Evolutionary conservation across 2,888 invertebrate genomes (phyloP).

Genomic region (Suillia variegata): DNA sequence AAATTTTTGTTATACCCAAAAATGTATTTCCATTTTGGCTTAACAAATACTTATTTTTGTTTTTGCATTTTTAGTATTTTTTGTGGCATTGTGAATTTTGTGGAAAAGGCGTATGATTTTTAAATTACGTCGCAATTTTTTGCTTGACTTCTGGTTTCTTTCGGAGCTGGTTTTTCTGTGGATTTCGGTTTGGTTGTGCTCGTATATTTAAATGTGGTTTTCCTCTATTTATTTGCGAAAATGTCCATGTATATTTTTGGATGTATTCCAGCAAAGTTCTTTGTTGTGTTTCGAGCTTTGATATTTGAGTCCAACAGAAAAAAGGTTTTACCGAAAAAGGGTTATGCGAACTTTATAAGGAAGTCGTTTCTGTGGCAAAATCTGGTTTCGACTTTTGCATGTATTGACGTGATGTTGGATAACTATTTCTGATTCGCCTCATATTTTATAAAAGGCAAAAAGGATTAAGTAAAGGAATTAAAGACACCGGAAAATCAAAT

Average conservation of each 20-base stretch:
- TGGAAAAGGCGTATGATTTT: slow-evolving; percentile 25
- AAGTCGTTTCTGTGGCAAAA: slow-evolving; percentile 3
- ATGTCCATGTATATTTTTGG: neutral
- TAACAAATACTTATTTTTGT: neutral
- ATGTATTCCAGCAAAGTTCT: neutral
- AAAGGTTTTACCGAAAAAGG: neutral
- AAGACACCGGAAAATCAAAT: neutral
- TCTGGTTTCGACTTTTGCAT: slow-evolving; percentile 4
- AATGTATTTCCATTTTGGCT: neutral
- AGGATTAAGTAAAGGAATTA: neutral
- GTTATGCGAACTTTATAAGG: neutral
- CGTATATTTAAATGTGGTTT: neutral
- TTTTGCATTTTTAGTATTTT: neutral
- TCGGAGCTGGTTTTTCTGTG: neutral
- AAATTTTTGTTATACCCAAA: neutral
- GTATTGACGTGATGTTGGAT: neutral
- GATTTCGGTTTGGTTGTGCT: slow-evolving; percentile 10
- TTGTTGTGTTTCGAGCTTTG: neutral
- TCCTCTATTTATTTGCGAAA: neutral
- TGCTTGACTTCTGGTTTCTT: slow-evolving; percentile 17
- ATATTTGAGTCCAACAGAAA: neutral
- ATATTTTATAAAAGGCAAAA: too few relatives aligned
- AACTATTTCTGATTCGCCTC: neutral
- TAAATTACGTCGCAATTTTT: slow-evolving; percentile 26
- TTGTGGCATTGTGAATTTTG: too few relatives aligned